phyloP scores from a whole-genome alignment of 1,140 invertebrate species.

The Zaprionus nigranus region DNA sequence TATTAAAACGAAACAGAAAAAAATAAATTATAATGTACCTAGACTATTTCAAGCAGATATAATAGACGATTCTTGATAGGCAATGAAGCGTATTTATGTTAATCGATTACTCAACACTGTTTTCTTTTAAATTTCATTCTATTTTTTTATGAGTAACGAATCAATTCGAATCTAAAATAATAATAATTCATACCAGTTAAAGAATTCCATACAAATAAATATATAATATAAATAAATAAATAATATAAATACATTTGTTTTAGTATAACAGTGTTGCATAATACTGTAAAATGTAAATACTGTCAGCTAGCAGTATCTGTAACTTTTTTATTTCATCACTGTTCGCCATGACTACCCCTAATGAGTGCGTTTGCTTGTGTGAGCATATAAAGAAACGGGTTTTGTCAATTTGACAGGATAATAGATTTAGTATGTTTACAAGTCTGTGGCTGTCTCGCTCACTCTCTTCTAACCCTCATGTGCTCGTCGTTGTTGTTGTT shows the following conservation, averaged over 20 bases:
- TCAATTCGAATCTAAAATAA: too few species aligned
- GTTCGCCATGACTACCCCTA: constrained; percentile 18
- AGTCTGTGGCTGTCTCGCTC: constrained; percentile 41
- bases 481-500: constrained; percentile 5
- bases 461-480: constrained; percentile 23
- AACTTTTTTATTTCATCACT: background rate
- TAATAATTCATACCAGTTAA: too few species aligned
- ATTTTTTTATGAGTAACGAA: too few species aligned
- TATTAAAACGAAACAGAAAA: too few species aligned
- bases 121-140: too few species aligned
- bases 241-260: background rate
- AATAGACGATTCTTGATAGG: too few species aligned
- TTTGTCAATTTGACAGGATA: constrained; percentile 56
- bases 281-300: background rate
- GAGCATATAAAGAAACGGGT: constrained; percentile 41
- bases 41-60: too few species aligned
- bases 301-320: too few species aligned
- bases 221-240: background rate
- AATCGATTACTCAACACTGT: too few species aligned
- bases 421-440: constrained; percentile 73
- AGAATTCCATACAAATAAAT: background rate
- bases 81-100: too few species aligned
- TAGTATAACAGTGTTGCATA: background rate
- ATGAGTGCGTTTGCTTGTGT: background rate
- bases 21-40: too few species aligned